Evolutionary conservation across 2,113 vertebrate genomes (phyloP), one percentile per base, ranked within the genome.

Genomic region (Otis tarda): DNA sequence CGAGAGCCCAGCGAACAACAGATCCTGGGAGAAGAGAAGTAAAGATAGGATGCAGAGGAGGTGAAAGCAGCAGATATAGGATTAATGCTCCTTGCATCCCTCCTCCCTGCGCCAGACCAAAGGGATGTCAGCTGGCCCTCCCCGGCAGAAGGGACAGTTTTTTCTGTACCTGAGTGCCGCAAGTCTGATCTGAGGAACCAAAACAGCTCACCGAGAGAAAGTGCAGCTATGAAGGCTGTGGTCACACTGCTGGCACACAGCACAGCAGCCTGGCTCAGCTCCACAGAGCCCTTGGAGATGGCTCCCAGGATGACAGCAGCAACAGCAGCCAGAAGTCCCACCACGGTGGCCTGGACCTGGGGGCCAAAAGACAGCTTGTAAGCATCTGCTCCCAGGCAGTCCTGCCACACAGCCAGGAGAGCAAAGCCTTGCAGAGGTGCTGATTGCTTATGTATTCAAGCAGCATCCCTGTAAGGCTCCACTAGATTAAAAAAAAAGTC

Each of bases 271-370:
- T 99, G 98, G 87, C 98, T 98, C 89, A 99, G 94, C 69, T 99
- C 98, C 64, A 99, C 35, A 6, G 98, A 98, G 41, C 98, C 98
- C 89, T 98, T 97, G 20, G 99, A 99, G 67, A 98, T 84, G 1
- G 98, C 97, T 2, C 99, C 99, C 95, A 99, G 97, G 82, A 98
- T 97, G 74, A 99, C 93, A 3, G 99, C 99, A 12, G 98, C 98
- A n/a, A 99, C 10, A 1, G 99, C 99, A 11, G 99, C 99, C 84
- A 99, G 98, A 49, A 99, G 98, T 31, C 99, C 99, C 80, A 99
- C 98, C 69, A 99, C 98, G 0, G 99, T 99, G 89, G 99, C 99
- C 97, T 99, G 99, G 33, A 99, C 98, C 99, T 99, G 98, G 43
- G 39, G 68, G 85, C 13, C 74, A 69, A 74, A 95, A 87, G 16